Conservation (phyloP, 2,888 invertebrate species). For the Drosophila tripunctata region DNA sequence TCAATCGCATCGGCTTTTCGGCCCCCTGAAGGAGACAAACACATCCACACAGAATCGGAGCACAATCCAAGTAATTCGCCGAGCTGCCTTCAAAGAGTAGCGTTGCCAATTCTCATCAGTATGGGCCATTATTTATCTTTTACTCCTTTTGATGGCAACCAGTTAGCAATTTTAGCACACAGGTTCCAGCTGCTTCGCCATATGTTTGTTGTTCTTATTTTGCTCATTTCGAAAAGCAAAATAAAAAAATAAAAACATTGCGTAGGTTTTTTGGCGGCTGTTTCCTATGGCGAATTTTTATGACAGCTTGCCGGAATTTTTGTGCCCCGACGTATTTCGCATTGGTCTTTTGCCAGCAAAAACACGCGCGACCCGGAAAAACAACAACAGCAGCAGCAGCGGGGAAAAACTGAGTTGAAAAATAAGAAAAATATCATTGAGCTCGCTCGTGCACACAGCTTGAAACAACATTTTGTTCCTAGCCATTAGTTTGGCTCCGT, state of each 20-base stretch:
- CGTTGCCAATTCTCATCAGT: slow-evolving; percentile 60
- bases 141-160: slow-evolving; percentile 66
- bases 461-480: slow-evolving; percentile 75
- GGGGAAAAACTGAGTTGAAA: slow-evolving; percentile 12
- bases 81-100: slow-evolving; percentile 21
- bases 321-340: slow-evolving; percentile 1
- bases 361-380: slow-evolving; percentile 15
- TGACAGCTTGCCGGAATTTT: slow-evolving; percentile 59
- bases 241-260: slow-evolving; percentile 67
- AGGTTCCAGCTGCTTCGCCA: slow-evolving; percentile 30
- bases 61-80: slow-evolving; percentile 24
- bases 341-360: slow-evolving; percentile 23
- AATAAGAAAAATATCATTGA: slow-evolving; percentile 65
- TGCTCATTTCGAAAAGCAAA: slow-evolving; percentile 59
- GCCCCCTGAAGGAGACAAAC: background rate
- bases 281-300: slow-evolving; percentile 72
- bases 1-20: slow-evolving; percentile 41
- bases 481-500: slow-evolving; percentile 66
- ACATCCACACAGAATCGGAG: background rate
- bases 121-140: slow-evolving; percentile 71
- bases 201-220: slow-evolving; percentile 20
- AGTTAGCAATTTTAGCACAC: slow-evolving; percentile 6
- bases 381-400: slow-evolving; percentile 20
- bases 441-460: slow-evolving; percentile 75
- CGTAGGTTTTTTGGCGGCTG: slow-evolving; percentile 66